phyloP scores from a whole-genome alignment of 2,888 invertebrate species.

The Catocala fraxini region DNA sequence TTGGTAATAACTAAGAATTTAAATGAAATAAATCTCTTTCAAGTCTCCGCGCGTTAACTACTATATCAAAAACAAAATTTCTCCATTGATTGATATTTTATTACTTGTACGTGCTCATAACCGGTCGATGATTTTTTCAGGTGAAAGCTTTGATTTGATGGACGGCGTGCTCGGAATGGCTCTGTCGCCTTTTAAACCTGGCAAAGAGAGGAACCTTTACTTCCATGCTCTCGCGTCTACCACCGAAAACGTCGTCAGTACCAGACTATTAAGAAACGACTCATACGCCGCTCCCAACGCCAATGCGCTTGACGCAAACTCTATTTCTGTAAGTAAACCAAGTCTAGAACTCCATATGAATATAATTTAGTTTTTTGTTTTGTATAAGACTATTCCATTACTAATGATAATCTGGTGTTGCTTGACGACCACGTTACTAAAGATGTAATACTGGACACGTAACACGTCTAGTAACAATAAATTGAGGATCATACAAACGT shows the following conservation, averaged over 20 bases:
- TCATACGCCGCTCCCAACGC: constrained; percentile 76
- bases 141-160: constrained; percentile 91
- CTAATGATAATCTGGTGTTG: too few relatives aligned
- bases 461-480: too few relatives aligned
- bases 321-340: constrained; percentile 84
- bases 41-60: too few relatives aligned
- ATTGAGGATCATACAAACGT: too few relatives aligned
- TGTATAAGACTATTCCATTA: too few relatives aligned
- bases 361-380: too few relatives aligned
- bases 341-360: not conserved
- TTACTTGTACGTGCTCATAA: not conserved
- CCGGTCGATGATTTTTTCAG: constrained; percentile 58
- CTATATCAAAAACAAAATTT: too few relatives aligned
- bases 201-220: constrained; percentile 86
- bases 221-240: constrained; percentile 91
- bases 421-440: too few relatives aligned
- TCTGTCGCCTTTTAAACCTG: constrained; percentile 82
- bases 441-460: too few relatives aligned
- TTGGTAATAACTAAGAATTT: too few relatives aligned
- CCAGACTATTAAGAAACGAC: constrained; percentile 88
- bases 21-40: too few relatives aligned
- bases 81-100: not conserved
- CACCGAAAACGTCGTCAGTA: constrained; percentile 89
- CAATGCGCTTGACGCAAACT: constrained; percentile 78
- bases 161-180: constrained; percentile 91